Evolutionary conservation across 2,888 invertebrate species (phyloP).

Genomic region (Trachelus iudaicus): DNA sequence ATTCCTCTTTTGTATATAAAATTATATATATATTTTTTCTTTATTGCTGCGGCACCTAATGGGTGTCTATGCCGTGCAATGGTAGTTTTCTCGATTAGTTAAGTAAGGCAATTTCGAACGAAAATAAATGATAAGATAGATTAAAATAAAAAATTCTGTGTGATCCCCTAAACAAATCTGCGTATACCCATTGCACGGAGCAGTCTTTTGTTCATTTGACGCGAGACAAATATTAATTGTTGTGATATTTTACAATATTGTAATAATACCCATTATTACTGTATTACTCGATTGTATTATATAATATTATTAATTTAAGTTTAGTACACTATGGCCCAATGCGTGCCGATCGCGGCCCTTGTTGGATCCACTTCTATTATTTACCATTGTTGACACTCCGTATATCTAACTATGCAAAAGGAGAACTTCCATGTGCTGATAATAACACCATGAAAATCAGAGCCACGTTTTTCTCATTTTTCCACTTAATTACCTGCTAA

Average conservation of each 20-base stretch:
- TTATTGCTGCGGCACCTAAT: conserved; percentile 12
- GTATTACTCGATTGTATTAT: conserved; percentile 59
- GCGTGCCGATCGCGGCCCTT: conserved; percentile 8
- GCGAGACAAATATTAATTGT: conserved; percentile 58
- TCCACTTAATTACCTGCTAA: neutral
- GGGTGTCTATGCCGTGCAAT: conserved; percentile 12
- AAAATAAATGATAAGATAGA: neutral
- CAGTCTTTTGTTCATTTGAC: conserved; percentile 42
- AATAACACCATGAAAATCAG: conserved; percentile 58
- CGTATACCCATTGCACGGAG: conserved; percentile 1
- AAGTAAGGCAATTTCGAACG: neutral
- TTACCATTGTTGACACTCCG: conserved; percentile 52
- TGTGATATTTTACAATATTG: conserved; percentile 64
- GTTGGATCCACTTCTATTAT: conserved; percentile 36
- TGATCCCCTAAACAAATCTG: neutral
- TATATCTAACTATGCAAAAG: conserved; percentile 51
- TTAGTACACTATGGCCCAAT: conserved; percentile 4
- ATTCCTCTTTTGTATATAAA: conserved; percentile 41
- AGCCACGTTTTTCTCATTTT: conserved; percentile 9
- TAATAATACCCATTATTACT: conserved; percentile 56
- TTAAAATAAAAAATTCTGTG: neutral
- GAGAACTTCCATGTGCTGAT: conserved; percentile 63
- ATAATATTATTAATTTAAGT: conserved; percentile 21
- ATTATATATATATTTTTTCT: conserved; percentile 26
- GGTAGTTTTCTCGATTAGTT: neutral